Percentiles rank a stretch among this genome's conserved stretches.
Conservation (phyloP, 2,888 invertebrate genomes). For the Euphydryas editha region DNA sequence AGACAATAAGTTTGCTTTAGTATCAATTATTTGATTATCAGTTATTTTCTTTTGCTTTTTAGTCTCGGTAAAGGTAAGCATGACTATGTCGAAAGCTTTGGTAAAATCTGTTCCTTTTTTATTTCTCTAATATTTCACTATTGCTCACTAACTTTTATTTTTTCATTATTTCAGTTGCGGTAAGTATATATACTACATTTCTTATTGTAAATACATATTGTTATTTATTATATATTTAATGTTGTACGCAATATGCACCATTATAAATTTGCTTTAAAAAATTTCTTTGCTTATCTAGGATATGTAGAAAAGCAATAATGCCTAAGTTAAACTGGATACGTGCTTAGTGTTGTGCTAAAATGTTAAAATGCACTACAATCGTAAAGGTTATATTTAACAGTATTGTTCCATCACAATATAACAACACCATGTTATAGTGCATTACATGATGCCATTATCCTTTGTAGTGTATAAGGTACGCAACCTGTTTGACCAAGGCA, state of each 20-base stretch:
- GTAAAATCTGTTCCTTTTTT: slow-evolving; percentile 18
- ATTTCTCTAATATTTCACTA: neutral
- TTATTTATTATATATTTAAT: neutral
- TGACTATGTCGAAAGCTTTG: slow-evolving; percentile 46
- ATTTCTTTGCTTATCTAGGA: neutral
- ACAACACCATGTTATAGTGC: too few species aligned
- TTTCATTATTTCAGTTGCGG: slow-evolving; percentile 19
- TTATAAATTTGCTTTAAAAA: neutral
- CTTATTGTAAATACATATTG: too few species aligned
- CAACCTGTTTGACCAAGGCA: too few species aligned
- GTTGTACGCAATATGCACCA: neutral
- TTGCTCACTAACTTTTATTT: slow-evolving; percentile 4
- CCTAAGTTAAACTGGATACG: too few species aligned
- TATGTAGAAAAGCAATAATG: too few species aligned
- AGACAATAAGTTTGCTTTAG: neutral
- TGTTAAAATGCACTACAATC: too few species aligned
- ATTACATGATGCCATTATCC: too few species aligned
- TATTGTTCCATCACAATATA: too few species aligned
- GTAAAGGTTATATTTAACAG: too few species aligned
- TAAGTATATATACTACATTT: slow-evolving; percentile 18
- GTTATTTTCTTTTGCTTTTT: slow-evolving; percentile 22
- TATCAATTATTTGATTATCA: neutral
- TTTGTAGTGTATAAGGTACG: too few species aligned
- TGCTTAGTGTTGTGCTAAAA: too few species aligned
- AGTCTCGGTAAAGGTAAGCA: slow-evolving; percentile 54